phyloP scores from a whole-genome alignment of 2,113 vertebrate species.

The Rutilus rutilus region DNA sequence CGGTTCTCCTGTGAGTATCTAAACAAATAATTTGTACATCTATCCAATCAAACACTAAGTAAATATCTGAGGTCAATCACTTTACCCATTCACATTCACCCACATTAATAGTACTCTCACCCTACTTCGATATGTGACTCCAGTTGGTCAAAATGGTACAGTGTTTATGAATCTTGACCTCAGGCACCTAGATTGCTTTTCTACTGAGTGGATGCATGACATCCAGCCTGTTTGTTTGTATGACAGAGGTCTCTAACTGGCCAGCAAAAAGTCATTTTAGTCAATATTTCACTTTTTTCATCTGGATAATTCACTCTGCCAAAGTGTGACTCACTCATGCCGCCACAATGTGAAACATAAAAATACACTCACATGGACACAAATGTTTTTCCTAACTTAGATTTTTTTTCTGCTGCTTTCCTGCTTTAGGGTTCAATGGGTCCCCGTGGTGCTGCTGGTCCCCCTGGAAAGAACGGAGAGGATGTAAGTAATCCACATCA shows the following conservation, averaged over 20 bases:
- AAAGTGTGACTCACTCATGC: background rate
- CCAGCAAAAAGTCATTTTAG: background rate
- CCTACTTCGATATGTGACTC: background rate
- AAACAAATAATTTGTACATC: background rate
- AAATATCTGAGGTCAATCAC: background rate
- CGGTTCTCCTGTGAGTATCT: slow-evolving; percentile 88
- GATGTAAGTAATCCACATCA: slow-evolving; percentile 83
- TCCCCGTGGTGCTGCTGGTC: slow-evolving; percentile 89
- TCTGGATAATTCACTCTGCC: background rate
- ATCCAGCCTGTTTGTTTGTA: background rate
- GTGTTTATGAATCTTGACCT: background rate
- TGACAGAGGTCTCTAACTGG: background rate
- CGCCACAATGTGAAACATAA: slow-evolving; percentile 17
- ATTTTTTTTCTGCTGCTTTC: background rate
- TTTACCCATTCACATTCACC: background rate
- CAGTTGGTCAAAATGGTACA: slow-evolving; percentile 8
- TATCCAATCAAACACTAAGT: background rate
- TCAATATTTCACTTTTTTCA: background rate
- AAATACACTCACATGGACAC: slow-evolving; percentile 11
- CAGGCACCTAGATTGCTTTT: background rate
- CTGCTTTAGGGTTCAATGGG: slow-evolving; percentile 91
- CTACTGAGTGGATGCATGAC: background rate
- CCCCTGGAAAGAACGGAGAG: slow-evolving; percentile 98
- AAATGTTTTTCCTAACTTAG: slow-evolving; percentile 25
- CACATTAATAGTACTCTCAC: background rate